A percentile compares a stretch with the other conserved stretches of the same genome.
Conservation (phyloP, 1,140 invertebrate genomes). For the Bactericera cockerelli region DNA sequence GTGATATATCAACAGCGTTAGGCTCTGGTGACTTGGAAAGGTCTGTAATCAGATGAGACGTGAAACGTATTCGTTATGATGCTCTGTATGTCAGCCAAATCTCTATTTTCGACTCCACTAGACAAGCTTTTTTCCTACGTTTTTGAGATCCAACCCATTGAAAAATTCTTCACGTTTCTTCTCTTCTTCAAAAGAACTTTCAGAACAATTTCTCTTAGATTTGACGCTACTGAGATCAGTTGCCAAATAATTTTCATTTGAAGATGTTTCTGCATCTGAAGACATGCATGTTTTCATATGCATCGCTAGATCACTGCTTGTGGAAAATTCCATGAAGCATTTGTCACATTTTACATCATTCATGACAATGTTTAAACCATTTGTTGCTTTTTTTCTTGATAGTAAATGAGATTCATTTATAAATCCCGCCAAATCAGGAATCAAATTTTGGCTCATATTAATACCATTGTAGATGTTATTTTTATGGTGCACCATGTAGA, state of each 20-base stretch:
- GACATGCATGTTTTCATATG: conserved; percentile 30
- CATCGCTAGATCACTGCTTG: conserved; percentile 46
- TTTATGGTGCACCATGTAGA: conserved; percentile 40
- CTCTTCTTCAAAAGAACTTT: conserved; percentile 27
- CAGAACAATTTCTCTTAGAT: conserved; percentile 7
- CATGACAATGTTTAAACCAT: conserved; percentile 27
- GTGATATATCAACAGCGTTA: conserved; percentile 19
- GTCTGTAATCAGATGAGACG: conserved; percentile 16
- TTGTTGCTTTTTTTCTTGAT: neutral
- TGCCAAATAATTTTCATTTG: conserved; percentile 23
- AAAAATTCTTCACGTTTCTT: conserved; percentile 60
- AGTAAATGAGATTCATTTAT: neutral
- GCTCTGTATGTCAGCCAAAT: conserved; percentile 69
- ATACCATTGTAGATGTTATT: neutral
- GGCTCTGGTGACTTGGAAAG: conserved; percentile 22
- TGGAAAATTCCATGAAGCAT: conserved; percentile 59
- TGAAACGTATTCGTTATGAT: conserved; percentile 49
- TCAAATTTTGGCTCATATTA: neutral
- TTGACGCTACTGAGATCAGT: conserved; percentile 15
- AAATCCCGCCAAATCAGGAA: conserved; percentile 1
- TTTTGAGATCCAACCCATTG: conserved; percentile 56
- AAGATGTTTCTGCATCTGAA: conserved; percentile 16
- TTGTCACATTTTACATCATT: conserved; percentile 52
- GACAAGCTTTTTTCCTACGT: conserved; percentile 31
- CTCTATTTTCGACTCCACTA: conserved; percentile 35